A percentile compares a stretch with the other conserved stretches of the same genome.
phyloP scores from a whole-genome alignment of 2,888 invertebrate species.

The Ecdyonurus torrentis region DNA sequence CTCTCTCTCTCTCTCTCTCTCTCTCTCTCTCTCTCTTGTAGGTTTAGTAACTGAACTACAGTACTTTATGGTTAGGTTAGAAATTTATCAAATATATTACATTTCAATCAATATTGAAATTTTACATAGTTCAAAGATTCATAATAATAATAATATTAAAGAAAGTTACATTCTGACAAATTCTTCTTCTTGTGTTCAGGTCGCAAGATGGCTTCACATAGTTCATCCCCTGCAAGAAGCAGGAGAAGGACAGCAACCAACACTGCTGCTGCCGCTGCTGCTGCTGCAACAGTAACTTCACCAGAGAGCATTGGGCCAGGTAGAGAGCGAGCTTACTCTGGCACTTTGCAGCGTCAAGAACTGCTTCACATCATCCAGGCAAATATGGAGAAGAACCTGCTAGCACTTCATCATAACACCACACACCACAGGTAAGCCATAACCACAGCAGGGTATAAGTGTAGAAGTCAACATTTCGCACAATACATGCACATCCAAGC shows the following conservation, averaged over 20 bases:
- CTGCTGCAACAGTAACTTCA: not conserved
- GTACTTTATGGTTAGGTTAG: no score
- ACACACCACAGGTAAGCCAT: constrained; percentile 34
- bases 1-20: no score
- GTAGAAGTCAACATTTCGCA: not conserved
- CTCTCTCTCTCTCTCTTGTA: no score
- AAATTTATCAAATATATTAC: no score
- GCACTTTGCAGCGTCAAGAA: constrained; percentile 63
- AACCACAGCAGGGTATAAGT: constrained; percentile 28
- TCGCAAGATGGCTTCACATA: constrained; percentile 2
- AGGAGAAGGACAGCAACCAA: constrained; percentile 13
- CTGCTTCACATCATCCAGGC: constrained; percentile 74
- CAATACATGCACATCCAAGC: no score
- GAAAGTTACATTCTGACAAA: no score
- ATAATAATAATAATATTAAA: no score
- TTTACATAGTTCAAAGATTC: no score
- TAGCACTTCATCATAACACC: not conserved
- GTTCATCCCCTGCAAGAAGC: constrained; percentile 16
- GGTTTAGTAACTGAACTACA: no score
- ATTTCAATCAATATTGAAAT: no score
- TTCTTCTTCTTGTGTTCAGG: not conserved
- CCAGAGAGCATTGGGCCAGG: constrained; percentile 10
- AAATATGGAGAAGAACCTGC: constrained; percentile 81
- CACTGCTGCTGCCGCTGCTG: not conserved
- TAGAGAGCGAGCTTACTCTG: constrained; percentile 27